These are phyloP conservation scores for Gallirallus australis DNA, from an alignment of 2,797 vertebrate genomes.

Conservation along the genomic window DNA sequence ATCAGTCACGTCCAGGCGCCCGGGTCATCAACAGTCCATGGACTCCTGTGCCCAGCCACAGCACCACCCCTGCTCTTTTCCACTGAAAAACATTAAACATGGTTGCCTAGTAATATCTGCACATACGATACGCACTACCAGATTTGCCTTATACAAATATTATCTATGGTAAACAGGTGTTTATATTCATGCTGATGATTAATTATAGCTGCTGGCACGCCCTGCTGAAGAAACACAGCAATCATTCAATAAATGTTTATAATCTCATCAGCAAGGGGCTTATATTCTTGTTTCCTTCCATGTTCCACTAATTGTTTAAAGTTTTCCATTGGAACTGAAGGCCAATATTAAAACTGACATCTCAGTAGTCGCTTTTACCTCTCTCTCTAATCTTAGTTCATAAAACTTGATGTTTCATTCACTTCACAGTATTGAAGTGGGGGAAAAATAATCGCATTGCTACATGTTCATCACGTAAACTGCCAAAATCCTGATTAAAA, in stretches of 20 bases:
- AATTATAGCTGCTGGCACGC: neutral
- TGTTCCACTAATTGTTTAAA: neutral
- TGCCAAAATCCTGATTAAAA: neutral
- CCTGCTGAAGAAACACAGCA: neutral
- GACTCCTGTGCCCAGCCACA: neutral
- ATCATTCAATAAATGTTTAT: slow-evolving; percentile 4
- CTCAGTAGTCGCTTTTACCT: neutral
- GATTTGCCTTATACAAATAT: neutral
- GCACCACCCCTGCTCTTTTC: neutral
- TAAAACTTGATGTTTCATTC: neutral
- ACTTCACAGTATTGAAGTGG: neutral
- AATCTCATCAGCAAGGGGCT: neutral
- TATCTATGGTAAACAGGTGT: neutral
- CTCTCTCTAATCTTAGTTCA: neutral
- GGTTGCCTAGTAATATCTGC: neutral
- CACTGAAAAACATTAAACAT: neutral
- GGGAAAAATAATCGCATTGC: neutral
- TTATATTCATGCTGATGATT: neutral
- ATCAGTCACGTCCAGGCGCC: fast-evolving
- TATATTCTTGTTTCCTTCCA: neutral
- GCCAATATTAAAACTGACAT: neutral
- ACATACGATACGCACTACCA: fast-evolving
- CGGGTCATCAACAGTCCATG: fast-evolving
- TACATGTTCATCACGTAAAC: neutral
- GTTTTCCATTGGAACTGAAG: neutral